A percentile compares a stretch with the other conserved stretches of the same genome.
phyloP scores from a whole-genome alignment of 2,797 vertebrate species.

The Chaetophractus vellerosus region DNA sequence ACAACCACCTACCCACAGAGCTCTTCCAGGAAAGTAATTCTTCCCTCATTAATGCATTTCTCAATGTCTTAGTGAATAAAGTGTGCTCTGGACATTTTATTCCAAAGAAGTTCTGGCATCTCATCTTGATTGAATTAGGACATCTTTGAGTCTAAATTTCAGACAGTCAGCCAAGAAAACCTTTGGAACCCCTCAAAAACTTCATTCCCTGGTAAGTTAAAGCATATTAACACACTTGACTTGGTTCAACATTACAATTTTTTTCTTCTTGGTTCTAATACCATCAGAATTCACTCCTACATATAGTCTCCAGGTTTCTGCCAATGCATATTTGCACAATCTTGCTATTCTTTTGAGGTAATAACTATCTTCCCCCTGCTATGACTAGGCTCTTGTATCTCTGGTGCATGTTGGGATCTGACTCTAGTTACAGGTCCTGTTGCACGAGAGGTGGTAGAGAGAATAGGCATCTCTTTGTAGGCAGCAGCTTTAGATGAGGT shows the following conservation, averaged over 20 bases:
- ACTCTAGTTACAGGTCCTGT: background rate
- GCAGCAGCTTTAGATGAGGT: background rate
- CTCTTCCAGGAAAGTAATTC: background rate
- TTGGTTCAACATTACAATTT: background rate
- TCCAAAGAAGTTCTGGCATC: background rate
- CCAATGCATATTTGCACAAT: background rate
- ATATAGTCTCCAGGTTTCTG: background rate
- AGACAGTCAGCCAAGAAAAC: background rate
- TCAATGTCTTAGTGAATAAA: background rate
- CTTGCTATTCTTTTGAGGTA: background rate
- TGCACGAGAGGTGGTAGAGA: background rate
- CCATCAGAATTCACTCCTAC: background rate
- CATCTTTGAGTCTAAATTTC: background rate
- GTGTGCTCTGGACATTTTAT: background rate
- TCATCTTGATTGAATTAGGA: background rate
- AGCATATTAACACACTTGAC: background rate
- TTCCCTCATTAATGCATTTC: background rate
- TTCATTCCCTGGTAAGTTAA: conserved; percentile 8
- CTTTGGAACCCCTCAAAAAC: background rate
- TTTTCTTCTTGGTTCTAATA: background rate
- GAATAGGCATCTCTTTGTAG: background rate
- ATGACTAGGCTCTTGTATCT: background rate
- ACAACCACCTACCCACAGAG: background rate
- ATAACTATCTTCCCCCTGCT: background rate
- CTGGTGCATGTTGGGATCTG: background rate